phyloP scores from a whole-genome alignment of 2,888 invertebrate genomes.

The Tortrix viridana region DNA sequence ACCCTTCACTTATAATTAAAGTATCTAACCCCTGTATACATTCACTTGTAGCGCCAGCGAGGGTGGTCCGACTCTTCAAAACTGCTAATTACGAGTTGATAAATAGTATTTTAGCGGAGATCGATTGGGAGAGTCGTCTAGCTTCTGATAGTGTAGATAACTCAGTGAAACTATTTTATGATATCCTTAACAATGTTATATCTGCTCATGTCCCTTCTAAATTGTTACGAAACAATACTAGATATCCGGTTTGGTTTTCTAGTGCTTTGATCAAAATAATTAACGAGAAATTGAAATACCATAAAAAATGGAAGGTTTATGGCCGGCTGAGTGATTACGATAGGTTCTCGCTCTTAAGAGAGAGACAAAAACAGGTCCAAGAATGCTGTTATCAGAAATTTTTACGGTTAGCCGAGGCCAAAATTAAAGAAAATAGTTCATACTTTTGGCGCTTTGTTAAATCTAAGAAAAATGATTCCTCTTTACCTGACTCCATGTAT shows the following conservation, averaged over 20 bases:
- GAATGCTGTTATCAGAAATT: conserved; percentile 12
- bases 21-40: not conserved
- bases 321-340: conserved; percentile 19
- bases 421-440: conserved; percentile 16
- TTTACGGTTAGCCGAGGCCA: conserved; percentile 2
- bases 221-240: conserved; percentile 5
- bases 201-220: not conserved
- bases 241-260: conserved; percentile 28
- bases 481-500: not conserved
- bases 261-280: conserved; percentile 15
- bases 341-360: conserved; percentile 22
- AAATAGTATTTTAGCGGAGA: not conserved
- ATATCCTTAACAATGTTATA: not conserved
- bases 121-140: not conserved
- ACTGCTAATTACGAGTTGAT: not conserved
- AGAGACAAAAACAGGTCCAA: conserved; percentile 21
- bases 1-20: not conserved
- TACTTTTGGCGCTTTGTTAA: conserved; percentile 27
- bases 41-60: not conserved
- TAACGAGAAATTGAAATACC: conserved; percentile 28
- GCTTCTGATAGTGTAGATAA: not conserved
- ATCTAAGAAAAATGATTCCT: not conserved
- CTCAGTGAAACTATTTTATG: not conserved
- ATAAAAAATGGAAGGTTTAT: conserved; percentile 30
- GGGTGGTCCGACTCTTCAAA: not conserved